Evolutionary conservation across 2,797 vertebrate genomes (phyloP).

Genomic region (Hoplostethus mediterraneus): DNA sequence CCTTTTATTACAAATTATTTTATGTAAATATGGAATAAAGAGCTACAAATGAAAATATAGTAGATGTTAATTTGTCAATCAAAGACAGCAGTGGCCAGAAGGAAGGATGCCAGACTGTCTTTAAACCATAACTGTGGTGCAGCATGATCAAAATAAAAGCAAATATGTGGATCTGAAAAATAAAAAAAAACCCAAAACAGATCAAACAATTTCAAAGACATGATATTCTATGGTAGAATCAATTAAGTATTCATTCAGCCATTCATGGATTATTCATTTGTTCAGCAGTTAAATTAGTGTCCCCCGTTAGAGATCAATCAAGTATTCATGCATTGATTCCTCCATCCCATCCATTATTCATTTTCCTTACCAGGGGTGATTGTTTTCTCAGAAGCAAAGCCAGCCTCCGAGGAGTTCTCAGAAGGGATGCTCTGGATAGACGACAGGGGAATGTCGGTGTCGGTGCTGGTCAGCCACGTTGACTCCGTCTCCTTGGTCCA

Average conservation of each 20-base stretch:
- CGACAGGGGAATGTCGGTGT: slow-evolving; percentile 85
- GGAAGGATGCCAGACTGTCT: no score
- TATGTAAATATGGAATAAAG: no score
- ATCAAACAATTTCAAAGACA: neutral
- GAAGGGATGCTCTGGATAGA: slow-evolving; percentile 86
- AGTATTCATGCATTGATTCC: neutral
- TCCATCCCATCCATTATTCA: neutral
- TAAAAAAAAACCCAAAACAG: neutral
- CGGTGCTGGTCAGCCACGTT: slow-evolving; percentile 87
- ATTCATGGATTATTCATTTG: slow-evolving; percentile 8
- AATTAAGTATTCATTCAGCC: slow-evolving; percentile 16
- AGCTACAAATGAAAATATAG: no score
- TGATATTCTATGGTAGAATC: neutral
- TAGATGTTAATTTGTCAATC: no score
- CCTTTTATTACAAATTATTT: no score
- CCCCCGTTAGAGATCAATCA: slow-evolving; percentile 3
- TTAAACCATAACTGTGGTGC: no score
- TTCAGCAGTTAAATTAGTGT: slow-evolving; percentile 17
- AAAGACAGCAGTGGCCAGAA: no score
- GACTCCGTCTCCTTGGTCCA: slow-evolving; percentile 90
- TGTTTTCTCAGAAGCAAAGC: slow-evolving; percentile 80
- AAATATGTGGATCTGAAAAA: neutral
- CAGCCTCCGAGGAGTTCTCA: slow-evolving; percentile 80
- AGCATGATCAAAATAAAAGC: neutral
- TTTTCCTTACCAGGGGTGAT: slow-evolving; percentile 77